Percentiles rank a stretch among this genome's conserved stretches.
These are phyloP conservation scores for Trichechus manatus DNA, from an alignment of 2,113 vertebrate species.

Conservation along the genomic window DNA sequence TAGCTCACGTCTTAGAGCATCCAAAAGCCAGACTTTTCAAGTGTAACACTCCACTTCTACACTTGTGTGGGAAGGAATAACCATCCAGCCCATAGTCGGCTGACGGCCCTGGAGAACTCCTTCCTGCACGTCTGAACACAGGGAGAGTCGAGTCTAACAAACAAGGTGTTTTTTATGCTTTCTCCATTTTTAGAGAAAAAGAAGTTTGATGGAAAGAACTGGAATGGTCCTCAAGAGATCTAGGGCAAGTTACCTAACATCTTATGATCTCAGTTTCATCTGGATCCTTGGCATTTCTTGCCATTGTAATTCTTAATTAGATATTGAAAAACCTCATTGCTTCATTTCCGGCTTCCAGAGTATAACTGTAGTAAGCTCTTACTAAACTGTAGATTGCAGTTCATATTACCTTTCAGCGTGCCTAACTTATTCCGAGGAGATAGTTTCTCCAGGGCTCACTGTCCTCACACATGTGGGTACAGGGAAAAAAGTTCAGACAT, in stretches of 20 bases:
- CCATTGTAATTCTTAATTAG: background rate
- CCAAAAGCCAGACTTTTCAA: background rate
- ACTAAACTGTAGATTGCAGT: background rate
- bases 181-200: background rate
- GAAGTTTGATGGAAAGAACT: background rate
- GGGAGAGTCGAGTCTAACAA: background rate
- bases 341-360: background rate
- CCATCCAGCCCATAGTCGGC: rapidly evolving
- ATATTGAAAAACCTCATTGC: conserved; percentile 18
- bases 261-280: background rate
- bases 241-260: background rate
- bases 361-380: background rate
- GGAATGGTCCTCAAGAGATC: background rate
- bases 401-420: background rate
- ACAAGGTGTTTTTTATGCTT: background rate
- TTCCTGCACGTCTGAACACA: background rate
- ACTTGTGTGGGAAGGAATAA: background rate
- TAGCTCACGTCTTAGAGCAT: background rate
- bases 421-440: background rate
- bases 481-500: background rate
- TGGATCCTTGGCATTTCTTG: background rate
- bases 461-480: background rate
- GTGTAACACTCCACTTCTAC: background rate
- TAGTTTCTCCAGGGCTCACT: background rate
- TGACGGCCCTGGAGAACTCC: background rate